Conservation (phyloP, 1,140 invertebrate genomes). For the Trypoxylus dichotomus region DNA sequence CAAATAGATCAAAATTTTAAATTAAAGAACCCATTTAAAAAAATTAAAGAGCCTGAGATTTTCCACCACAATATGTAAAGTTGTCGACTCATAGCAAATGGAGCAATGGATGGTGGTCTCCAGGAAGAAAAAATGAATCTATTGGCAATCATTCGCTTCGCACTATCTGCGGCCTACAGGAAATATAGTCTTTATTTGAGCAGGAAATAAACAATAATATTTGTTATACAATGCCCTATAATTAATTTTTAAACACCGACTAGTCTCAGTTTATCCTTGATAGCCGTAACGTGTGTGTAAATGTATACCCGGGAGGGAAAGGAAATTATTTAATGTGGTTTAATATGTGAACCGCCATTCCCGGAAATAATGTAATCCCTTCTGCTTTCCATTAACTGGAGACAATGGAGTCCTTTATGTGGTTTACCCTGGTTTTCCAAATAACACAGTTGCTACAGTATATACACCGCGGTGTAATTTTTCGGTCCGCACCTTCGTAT, state of each 20-base stretch:
- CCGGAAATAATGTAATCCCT: conserved; percentile 6
- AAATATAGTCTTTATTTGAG: too few species aligned
- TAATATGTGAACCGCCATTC: background rate
- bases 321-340: conserved; percentile 7
- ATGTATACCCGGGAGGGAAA: background rate
- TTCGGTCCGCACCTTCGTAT: background rate
- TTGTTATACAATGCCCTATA: background rate
- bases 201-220: too few species aligned
- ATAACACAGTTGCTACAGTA: background rate
- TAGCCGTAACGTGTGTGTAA: background rate
- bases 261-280: background rate
- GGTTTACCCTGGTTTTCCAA: conserved; percentile 1
- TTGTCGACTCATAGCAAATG: too few species aligned
- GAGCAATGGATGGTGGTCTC: too few species aligned
- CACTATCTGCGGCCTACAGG: too few species aligned
- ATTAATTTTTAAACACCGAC: background rate
- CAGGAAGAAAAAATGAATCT: too few species aligned
- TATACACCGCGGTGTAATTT: background rate
- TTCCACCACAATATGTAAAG: too few species aligned
- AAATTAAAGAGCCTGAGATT: too few species aligned
- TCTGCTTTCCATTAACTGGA: conserved; percentile 6
- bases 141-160: too few species aligned
- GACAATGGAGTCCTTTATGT: conserved; percentile 1
- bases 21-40: too few species aligned
- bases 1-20: too few species aligned